Evolutionary conservation across 2,888 invertebrate species (phyloP).

Genomic region (Leptopilina myrica): DNA sequence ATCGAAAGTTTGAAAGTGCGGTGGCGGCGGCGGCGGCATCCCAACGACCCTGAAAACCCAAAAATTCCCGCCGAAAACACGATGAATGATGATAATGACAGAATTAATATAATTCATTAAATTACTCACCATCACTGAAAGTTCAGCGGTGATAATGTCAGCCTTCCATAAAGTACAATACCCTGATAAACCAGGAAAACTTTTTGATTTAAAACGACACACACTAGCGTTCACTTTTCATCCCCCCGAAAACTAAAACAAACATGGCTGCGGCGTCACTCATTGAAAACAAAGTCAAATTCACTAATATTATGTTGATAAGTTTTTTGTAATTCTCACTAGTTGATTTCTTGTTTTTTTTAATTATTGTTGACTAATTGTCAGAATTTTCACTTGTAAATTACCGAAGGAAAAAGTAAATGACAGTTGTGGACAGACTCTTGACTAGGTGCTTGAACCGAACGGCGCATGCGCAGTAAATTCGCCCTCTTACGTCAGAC

Average conservation of each 20-base stretch:
- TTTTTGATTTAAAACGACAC: conserved; percentile 60
- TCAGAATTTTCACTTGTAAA: neutral
- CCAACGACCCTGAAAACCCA: conserved; percentile 59
- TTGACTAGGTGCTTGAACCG: neutral
- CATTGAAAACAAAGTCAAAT: conserved; percentile 41
- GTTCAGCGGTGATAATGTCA: conserved; percentile 50
- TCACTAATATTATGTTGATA: neutral
- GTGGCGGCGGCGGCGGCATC: conserved; percentile 55
- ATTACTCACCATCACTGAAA: conserved; percentile 67
- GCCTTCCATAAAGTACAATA: conserved; percentile 51
- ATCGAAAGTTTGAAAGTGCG: conserved; percentile 61
- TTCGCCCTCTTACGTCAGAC: too few species aligned
- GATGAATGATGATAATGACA: conserved; percentile 42
- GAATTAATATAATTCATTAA: conserved; percentile 34
- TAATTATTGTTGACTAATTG: neutral
- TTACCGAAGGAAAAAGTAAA: neutral
- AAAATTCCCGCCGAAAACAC: conserved; percentile 69
- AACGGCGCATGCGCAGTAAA: neutral
- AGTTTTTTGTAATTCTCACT: neutral
- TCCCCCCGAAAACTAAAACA: conserved; percentile 71
- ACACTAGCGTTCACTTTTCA: conserved; percentile 65
- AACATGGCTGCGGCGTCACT: conserved; percentile 74
- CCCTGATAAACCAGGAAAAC: conserved; percentile 50
- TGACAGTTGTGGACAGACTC: neutral
- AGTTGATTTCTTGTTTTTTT: neutral